These are phyloP conservation scores for Plusia festucae DNA, from an alignment of 2,888 invertebrate species.

Conservation along the genomic window DNA sequence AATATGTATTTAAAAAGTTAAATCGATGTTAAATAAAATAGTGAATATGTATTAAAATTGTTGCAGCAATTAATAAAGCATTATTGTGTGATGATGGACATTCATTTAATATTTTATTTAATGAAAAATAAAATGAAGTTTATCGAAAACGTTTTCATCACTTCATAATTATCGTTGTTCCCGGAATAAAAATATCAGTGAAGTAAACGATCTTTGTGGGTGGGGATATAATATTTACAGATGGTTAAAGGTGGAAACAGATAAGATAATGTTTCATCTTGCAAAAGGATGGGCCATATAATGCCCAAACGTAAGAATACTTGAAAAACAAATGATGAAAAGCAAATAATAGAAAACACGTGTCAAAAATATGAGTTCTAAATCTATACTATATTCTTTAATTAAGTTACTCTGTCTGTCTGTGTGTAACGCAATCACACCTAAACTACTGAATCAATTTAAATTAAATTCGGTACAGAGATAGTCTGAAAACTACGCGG, in stretches of 20 bases:
- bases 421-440: too few species aligned
- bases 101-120: constrained; percentile 59
- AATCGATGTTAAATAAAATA: constrained; percentile 60
- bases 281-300: neutral
- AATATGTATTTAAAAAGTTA: constrained; percentile 56
- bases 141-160: constrained; percentile 43
- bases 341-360: too few species aligned
- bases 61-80: constrained; percentile 64
- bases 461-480: too few species aligned
- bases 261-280: neutral
- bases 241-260: neutral
- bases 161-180: constrained; percentile 35
- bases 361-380: too few species aligned
- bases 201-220: too few species aligned
- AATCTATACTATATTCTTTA: too few species aligned
- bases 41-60: constrained; percentile 58
- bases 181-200: neutral
- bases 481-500: too few species aligned
- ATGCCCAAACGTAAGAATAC: too few species aligned
- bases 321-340: neutral
- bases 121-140: constrained; percentile 49
- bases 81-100: constrained; percentile 60
- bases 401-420: too few species aligned
- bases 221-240: too few species aligned
- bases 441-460: too few species aligned